Evolutionary conservation across 2,113 vertebrate genomes (phyloP), one percentile per base, ranked within the genome.

Genomic region (Phyllostomus discolor): DNA sequence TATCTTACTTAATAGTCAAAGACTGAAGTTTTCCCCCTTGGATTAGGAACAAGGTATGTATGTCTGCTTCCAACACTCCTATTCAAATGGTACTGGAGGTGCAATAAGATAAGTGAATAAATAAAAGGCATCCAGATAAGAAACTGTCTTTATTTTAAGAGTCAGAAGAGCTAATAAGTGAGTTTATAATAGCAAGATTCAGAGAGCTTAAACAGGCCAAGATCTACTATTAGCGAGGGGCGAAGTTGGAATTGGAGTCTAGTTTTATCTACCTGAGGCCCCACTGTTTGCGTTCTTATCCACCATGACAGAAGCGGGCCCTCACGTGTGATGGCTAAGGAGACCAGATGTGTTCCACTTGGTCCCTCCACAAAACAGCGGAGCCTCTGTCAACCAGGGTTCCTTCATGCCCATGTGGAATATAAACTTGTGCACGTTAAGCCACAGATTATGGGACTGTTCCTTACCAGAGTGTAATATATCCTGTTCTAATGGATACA

Each of bases 91-190:
- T n/a, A 10, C 46, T 72, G 35, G 31, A 84, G 69, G 4, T 70
- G 3, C 15, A 66, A 66, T 91, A 46, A 57, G 19, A 11, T 33
- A 91, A 85, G 33, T 82, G 52, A 88, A 78, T 33, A 84, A 95
- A 69, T n/a, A 57, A 70, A 78, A 94, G 15, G 2, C 12, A 59
- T 38, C 59, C 6, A 84, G 50, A 67, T 66, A 64, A 14, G 17
- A 85, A 91, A 52, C 41, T 89, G 22, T 41, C 54, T 92, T 88
- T 84, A 67, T 92, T 92, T 75, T 86, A 73, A 86, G 41, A 85
- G 35, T 19, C 31, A 66, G 3, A 31, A 85, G 43, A 73, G 48
- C 73, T 85, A 88, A 82, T 82, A 88, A 57, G 7, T 79, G 66
- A 83, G 17, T 73, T 75, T 90, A 59, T 14, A 88, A 64, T 48